Conservation (phyloP, 2,113 vertebrate species). For the Naja naja region DNA sequence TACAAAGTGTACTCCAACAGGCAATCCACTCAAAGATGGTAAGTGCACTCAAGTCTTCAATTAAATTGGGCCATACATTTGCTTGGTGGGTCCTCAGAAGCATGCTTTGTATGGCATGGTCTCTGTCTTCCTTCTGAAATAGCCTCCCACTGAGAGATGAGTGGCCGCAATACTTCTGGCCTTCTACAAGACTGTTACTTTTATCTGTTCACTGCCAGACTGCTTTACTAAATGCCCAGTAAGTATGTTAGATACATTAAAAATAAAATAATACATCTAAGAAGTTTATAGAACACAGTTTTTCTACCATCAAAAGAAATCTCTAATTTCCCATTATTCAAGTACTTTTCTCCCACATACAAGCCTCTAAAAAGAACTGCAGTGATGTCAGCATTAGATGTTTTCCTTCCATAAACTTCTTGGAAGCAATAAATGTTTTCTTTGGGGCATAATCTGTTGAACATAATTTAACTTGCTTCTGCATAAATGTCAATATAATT, state of each 20-base stretch:
- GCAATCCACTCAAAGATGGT: background rate
- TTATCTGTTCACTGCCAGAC: background rate
- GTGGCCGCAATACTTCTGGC: background rate
- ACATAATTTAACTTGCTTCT: background rate
- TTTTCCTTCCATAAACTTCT: background rate
- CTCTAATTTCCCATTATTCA: background rate
- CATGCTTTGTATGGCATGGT: background rate
- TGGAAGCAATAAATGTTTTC: background rate
- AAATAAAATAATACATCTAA: background rate
- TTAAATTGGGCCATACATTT: background rate
- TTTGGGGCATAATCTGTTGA: background rate
- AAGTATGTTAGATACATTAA: background rate
- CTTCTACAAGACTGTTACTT: background rate
- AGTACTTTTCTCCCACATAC: background rate
- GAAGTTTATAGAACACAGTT: background rate
- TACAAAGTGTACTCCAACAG: background rate
- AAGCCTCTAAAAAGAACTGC: background rate
- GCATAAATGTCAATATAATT: background rate
- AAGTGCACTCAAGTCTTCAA: background rate
- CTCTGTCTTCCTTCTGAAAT: background rate
- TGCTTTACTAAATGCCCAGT: background rate
- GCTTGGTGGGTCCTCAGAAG: background rate
- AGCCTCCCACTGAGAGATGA: background rate
- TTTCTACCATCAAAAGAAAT: background rate
- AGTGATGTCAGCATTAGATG: background rate